Conservation (phyloP, 2,888 invertebrate genomes). For the Gordius sp. region DNA sequence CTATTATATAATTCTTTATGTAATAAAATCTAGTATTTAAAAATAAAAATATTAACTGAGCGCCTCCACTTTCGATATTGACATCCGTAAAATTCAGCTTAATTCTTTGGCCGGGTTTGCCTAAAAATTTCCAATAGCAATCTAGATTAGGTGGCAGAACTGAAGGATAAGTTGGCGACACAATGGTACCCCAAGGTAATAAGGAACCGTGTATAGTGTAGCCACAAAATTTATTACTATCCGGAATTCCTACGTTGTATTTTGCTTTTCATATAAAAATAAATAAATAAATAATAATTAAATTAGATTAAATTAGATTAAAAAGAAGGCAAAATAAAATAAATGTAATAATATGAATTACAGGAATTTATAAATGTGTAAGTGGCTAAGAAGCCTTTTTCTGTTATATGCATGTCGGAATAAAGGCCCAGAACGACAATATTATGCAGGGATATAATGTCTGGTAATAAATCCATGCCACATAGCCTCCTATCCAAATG, state of each 20-base stretch:
- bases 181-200: not conserved
- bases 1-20: no score
- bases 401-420: slow-evolving; percentile 22
- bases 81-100: slow-evolving; percentile 8
- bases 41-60: slow-evolving; percentile 7
- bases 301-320: not conserved
- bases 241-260: not conserved
- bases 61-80: slow-evolving; percentile 11
- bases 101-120: not conserved
- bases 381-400: slow-evolving; percentile 23
- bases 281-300: not conserved
- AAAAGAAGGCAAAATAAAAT: not conserved
- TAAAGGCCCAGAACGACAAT: slow-evolving; percentile 27
- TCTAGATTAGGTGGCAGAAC: not conserved
- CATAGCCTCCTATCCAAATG: slow-evolving; percentile 21
- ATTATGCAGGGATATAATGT: slow-evolving; percentile 26
- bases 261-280: slow-evolving; percentile 1
- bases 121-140: slow-evolving; percentile 15
- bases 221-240: not conserved
- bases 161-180: slow-evolving; percentile 13
- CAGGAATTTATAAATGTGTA: slow-evolving; percentile 25
- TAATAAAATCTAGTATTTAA: no score
- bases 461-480: slow-evolving; percentile 23
- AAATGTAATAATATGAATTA: slow-evolving; percentile 14
- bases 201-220: not conserved